A percentile compares a stretch with the other conserved stretches of the same genome.
phyloP scores from a whole-genome alignment of 2,113 vertebrate species.

The Phalacrocorax carbo region DNA sequence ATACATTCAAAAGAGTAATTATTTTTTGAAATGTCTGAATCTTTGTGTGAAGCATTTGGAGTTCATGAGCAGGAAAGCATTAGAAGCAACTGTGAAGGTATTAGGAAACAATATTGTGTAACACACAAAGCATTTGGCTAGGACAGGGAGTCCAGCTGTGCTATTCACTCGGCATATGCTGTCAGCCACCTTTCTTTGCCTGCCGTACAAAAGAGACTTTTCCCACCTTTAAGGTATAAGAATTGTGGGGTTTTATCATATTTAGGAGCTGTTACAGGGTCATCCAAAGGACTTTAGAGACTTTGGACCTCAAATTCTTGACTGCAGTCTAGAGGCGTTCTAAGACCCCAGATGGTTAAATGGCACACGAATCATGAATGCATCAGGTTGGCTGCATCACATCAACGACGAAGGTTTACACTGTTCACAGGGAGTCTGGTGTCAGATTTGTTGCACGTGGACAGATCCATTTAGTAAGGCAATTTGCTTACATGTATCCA shows the following conservation, averaged over 20 bases:
- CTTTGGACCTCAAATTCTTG: neutral
- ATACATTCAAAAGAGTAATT: neutral
- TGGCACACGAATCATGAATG: accelerated
- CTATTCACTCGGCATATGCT: neutral
- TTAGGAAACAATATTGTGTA: neutral
- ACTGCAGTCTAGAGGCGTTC: accelerated
- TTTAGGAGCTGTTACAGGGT: neutral
- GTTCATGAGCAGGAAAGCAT: neutral
- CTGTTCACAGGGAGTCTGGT: neutral
- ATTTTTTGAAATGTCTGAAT: neutral
- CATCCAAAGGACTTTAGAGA: neutral
- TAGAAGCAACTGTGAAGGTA: neutral
- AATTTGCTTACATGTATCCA: neutral
- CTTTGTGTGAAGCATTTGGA: neutral
- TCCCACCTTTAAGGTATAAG: neutral
- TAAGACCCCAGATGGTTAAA: neutral
- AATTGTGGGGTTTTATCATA: neutral
- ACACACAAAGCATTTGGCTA: neutral
- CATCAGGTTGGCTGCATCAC: neutral
- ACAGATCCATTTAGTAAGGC: neutral
- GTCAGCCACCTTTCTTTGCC: neutral
- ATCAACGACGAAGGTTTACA: neutral
- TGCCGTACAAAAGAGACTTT: neutral
- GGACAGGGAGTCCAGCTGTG: neutral
- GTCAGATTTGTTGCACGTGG: neutral